These are phyloP conservation scores for Lasioglossum malachurum DNA, from an alignment of 2,888 invertebrate species.

Conservation along the genomic window DNA sequence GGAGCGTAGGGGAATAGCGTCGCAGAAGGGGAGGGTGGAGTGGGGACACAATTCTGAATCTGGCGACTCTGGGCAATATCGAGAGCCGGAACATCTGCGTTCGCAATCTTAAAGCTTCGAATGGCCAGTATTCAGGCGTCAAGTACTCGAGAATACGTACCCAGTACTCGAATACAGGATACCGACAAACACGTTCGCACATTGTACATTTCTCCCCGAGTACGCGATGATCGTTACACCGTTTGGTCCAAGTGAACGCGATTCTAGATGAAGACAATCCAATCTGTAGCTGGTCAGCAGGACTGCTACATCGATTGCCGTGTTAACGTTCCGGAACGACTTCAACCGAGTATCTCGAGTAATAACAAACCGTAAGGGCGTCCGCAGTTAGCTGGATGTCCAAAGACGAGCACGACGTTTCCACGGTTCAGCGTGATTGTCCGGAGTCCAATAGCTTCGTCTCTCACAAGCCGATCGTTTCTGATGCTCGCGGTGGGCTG, in stretches of 20 bases:
- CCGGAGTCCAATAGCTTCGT: background rate
- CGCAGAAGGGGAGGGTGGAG: too few species aligned
- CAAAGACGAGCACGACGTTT: background rate
- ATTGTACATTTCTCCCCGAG: conserved; percentile 35
- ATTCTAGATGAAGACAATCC: conserved; percentile 71
- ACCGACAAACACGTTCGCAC: conserved; percentile 12
- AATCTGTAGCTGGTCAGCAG: conserved; percentile 56
- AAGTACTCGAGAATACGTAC: background rate
- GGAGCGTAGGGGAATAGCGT: too few species aligned
- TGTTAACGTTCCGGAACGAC: conserved; percentile 35
- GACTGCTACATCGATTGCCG: conserved; percentile 35
- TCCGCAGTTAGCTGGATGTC: background rate
- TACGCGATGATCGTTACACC: conserved; percentile 37
- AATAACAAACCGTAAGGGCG: background rate
- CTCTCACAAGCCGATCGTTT: conserved; percentile 12
- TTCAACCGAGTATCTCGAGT: background rate
- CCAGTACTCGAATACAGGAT: conserved; percentile 12
- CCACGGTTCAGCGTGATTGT: background rate
- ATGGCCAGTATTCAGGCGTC: background rate
- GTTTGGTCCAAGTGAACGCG: conserved; percentile 59
- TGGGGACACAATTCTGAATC: too few species aligned
- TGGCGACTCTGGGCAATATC: too few species aligned
- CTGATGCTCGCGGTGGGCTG: conserved; percentile 2
- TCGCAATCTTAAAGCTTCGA: background rate
- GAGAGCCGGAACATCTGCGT: too few species aligned